Base-by-base conservation (phyloP, 2,888 invertebrate genomes). In the Aromia moschata region DNA sequence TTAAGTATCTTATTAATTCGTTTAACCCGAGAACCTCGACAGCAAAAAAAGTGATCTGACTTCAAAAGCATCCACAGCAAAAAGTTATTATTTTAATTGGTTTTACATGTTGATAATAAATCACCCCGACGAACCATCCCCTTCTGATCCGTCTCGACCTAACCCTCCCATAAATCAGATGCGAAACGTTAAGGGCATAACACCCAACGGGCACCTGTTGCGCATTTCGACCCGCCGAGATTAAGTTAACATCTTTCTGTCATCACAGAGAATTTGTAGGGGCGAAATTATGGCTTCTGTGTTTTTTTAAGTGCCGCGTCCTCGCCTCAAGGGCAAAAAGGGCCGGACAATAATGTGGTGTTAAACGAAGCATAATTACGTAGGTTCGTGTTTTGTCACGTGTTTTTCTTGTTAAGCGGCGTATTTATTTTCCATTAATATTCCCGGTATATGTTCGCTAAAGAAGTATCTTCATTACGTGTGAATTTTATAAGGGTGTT, bases 201-300 rank as follows among this genome's bases (percentile, higher is more conserved):
- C 43, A 43, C 43, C 11, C 43, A 25, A 11, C 18, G 2, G 7
- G 43, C 43, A 43, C 43, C 43, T 43, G 33, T n/a, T 33, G 43
- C 7, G 14, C 25, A 11, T 14, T 18, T 43, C 18, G 10, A 25
- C 20, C 43, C 43, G 25, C 25, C 5, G 7, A 43, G 20, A 25
- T 43, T 43, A 43, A 20, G 12, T 20, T 43, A 43, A 43, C 43
- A 25, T 43, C 14, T 25, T 20, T 12, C 25, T 43, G 43, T 43
- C 43, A 43, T 18, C 43, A 43, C 43, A 20, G 3, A n/a, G 20
- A 20, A 20, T 43, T 43, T 43, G 43, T 43, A 20, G 4, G 11
- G 43, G 12, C 20, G 14, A 25, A 43, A 43, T 43, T 43, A 43
- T 43, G 43, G 11, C 43, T 43, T 12, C 14, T 43, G 20, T 43